Conservation (phyloP, 2,797 vertebrate species). For the Sebastes diaconus region DNA sequence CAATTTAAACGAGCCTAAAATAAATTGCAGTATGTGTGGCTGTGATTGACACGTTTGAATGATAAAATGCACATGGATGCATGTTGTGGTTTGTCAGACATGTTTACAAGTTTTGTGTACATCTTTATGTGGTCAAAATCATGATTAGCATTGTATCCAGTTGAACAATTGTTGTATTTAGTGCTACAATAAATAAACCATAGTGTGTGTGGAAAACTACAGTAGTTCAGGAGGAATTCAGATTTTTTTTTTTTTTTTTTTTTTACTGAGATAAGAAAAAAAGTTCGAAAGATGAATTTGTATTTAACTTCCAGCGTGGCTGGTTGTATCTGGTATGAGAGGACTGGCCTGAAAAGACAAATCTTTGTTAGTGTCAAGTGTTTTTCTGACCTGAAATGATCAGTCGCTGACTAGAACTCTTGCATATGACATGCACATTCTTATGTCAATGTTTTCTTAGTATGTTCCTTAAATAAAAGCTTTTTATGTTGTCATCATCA, state of each 20-base stretch:
- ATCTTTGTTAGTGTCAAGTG: not conserved
- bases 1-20: not conserved
- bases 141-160: not conserved
- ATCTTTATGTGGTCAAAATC: not conserved
- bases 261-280: not conserved
- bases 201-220: not conserved
- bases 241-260: not conserved
- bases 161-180: not conserved
- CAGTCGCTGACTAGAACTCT: not conserved
- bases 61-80: not conserved
- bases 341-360: not conserved
- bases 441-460: not conserved
- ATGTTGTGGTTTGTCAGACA: not conserved
- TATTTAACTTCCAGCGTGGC: not conserved
- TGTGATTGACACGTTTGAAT: not conserved
- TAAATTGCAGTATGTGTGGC: not conserved
- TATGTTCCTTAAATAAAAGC: not conserved
- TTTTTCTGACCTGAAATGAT: not conserved
- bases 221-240: not conserved
- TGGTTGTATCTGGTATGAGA: not conserved
- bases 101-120: conserved; percentile 15
- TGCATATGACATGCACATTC: not conserved
- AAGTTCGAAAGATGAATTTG: not conserved
- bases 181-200: not conserved
- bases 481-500: not conserved